Percentiles rank a stretch among this genome's conserved stretches.
Conservation (phyloP, 2,888 invertebrate species). For the Xestia c-nigrum region DNA sequence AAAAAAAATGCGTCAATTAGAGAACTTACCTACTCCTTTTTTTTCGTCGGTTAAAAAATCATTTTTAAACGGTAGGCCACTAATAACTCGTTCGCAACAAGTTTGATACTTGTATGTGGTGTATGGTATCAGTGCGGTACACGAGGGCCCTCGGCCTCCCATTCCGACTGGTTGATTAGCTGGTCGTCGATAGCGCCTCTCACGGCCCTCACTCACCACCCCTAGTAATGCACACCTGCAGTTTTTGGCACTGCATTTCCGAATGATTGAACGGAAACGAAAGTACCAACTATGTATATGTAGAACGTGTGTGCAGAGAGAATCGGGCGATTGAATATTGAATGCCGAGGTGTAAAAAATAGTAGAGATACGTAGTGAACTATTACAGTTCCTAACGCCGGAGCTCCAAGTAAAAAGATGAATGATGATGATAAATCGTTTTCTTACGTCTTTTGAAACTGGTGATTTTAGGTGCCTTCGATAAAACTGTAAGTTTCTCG, state of each 20-base stretch:
- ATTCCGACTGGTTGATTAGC: slow-evolving; percentile 80
- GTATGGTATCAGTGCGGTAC: slow-evolving; percentile 56
- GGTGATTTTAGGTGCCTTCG: slow-evolving; percentile 38
- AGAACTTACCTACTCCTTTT: neutral
- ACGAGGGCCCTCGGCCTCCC: slow-evolving; percentile 72
- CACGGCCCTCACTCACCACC: slow-evolving; percentile 43
- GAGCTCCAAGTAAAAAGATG: slow-evolving; percentile 52
- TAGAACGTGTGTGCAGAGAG: slow-evolving; percentile 28
- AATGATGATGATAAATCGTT: slow-evolving; percentile 58
- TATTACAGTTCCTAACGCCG: slow-evolving; percentile 43
- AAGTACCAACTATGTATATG: slow-evolving; percentile 43
- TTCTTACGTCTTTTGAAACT: slow-evolving; percentile 45
- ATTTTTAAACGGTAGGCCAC: slow-evolving; percentile 25
- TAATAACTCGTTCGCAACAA: slow-evolving; percentile 62
- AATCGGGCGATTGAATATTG: slow-evolving; percentile 48
- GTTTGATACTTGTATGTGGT: slow-evolving; percentile 57
- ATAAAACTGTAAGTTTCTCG: slow-evolving; percentile 35
- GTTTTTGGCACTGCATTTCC: slow-evolving; percentile 70
- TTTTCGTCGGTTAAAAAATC: neutral
- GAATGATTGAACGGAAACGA: slow-evolving; percentile 67
- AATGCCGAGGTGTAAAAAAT: slow-evolving; percentile 51
- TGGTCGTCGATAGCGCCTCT: slow-evolving; percentile 60
- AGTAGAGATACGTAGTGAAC: slow-evolving; percentile 50
- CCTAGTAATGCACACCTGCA: slow-evolving; percentile 73
- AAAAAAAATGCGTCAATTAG: neutral